These are phyloP conservation scores for Pavo muticus DNA, from an alignment of 2,113 vertebrate species.

Conservation along the genomic window DNA sequence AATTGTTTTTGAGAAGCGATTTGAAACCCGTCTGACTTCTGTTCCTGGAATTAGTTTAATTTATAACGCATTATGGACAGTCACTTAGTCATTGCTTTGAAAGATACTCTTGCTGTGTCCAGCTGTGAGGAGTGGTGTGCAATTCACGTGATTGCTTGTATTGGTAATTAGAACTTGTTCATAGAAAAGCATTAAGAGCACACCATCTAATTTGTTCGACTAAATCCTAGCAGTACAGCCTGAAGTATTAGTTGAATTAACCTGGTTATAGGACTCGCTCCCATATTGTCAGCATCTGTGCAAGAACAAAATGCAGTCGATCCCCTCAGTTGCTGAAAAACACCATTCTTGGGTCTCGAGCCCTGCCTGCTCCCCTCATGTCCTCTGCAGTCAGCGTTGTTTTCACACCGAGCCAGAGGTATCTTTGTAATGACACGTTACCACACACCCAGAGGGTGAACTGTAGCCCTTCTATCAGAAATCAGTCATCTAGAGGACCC, in stretches of 20 bases:
- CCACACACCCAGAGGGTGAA: accelerated
- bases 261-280: background rate
- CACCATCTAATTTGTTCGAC: accelerated
- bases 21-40: background rate
- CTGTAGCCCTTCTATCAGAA: background rate
- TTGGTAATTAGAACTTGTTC: background rate
- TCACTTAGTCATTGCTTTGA: background rate
- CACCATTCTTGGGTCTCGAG: background rate
- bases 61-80: background rate
- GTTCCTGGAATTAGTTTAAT: background rate
- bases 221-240: background rate
- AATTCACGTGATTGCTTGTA: background rate
- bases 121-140: background rate
- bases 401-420: background rate
- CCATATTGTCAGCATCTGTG: background rate
- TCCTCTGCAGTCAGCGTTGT: background rate
- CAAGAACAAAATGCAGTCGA: background rate
- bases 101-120: background rate
- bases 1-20: background rate
- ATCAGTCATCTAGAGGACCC: too few species aligned
- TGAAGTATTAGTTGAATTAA: background rate
- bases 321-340: background rate
- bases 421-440: background rate
- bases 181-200: background rate
- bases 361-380: background rate